These are phyloP conservation scores for Taphrorychus bicolor DNA, from an alignment of 2,888 invertebrate genomes.

Conservation along the genomic window DNA sequence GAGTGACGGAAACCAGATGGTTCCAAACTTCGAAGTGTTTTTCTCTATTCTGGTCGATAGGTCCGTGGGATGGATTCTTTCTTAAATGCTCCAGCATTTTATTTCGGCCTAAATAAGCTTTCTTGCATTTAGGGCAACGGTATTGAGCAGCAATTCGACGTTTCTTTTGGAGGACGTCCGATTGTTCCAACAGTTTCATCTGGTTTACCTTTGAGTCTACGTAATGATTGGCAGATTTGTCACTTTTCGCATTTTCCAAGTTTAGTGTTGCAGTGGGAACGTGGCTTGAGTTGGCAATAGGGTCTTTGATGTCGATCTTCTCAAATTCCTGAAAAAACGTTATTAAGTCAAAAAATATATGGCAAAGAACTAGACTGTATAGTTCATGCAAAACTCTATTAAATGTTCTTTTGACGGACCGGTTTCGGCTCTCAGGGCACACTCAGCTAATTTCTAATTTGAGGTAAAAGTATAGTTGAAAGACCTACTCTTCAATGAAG, in stretches of 20 bases:
- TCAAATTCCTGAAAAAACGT: too few relatives aligned
- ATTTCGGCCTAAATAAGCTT: slow-evolving; percentile 68
- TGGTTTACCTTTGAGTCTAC: neutral
- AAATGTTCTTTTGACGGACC: too few relatives aligned
- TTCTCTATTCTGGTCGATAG: slow-evolving; percentile 46
- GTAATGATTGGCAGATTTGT: neutral
- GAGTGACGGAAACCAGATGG: slow-evolving; percentile 53
- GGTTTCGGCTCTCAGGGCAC: too few relatives aligned
- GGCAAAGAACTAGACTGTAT: too few relatives aligned
- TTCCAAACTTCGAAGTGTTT: slow-evolving; percentile 56
- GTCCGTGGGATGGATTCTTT: slow-evolving; percentile 68
- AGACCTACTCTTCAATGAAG: too few relatives aligned
- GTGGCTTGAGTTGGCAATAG: too few relatives aligned
- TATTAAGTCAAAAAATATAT: too few relatives aligned
- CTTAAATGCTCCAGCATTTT: slow-evolving; percentile 69
- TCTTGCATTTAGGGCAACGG: slow-evolving; percentile 69
- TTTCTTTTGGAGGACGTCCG: slow-evolving; percentile 16
- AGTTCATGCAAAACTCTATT: too few relatives aligned
- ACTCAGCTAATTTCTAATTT: too few relatives aligned
- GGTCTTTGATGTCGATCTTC: too few relatives aligned
- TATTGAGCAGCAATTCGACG: slow-evolving; percentile 59
- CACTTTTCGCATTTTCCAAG: neutral
- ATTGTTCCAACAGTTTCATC: neutral
- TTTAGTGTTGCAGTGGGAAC: too few relatives aligned
- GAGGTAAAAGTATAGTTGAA: too few relatives aligned